phyloP scores from a whole-genome alignment of 2,888 invertebrate species.

The Pinctada fucata region DNA sequence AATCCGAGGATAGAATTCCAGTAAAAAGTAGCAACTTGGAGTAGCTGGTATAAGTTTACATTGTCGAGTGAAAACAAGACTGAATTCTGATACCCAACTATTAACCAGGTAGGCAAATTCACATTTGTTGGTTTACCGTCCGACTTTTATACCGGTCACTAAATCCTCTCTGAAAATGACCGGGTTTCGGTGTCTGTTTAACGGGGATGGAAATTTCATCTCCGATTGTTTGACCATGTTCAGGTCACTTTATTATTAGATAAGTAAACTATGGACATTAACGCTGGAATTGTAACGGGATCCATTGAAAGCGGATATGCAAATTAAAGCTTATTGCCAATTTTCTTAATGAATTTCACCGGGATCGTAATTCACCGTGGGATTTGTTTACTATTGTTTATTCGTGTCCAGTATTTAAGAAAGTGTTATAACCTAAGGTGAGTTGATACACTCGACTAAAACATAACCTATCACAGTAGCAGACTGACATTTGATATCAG shows the following conservation, averaged over 20 bases:
- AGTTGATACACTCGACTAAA: too few species aligned
- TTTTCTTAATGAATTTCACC: too few species aligned
- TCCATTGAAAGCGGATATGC: too few species aligned
- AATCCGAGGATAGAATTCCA: conserved; percentile 42
- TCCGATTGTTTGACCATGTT: not conserved
- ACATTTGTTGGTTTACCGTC: not conserved
- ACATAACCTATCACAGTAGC: too few species aligned
- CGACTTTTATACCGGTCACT: not conserved
- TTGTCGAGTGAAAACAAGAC: conserved; percentile 29
- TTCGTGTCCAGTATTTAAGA: too few species aligned
- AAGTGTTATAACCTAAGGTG: too few species aligned
- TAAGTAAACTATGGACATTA: too few species aligned
- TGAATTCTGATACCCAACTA: conserved; percentile 21
- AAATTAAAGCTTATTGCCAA: too few species aligned
- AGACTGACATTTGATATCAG: too few species aligned
- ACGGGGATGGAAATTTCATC: not conserved
- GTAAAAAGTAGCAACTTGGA: conserved; percentile 47
- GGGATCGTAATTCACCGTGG: too few species aligned
- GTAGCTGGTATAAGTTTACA: conserved; percentile 39
- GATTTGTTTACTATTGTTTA: too few species aligned
- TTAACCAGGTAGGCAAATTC: conserved; percentile 24
- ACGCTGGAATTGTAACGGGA: too few species aligned
- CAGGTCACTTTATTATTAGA: not conserved
- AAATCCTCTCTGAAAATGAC: not conserved
- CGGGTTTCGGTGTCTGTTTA: not conserved